These are phyloP conservation scores for Palloptera scutellata DNA, from an alignment of 2,888 invertebrate species.

Conservation along the genomic window DNA sequence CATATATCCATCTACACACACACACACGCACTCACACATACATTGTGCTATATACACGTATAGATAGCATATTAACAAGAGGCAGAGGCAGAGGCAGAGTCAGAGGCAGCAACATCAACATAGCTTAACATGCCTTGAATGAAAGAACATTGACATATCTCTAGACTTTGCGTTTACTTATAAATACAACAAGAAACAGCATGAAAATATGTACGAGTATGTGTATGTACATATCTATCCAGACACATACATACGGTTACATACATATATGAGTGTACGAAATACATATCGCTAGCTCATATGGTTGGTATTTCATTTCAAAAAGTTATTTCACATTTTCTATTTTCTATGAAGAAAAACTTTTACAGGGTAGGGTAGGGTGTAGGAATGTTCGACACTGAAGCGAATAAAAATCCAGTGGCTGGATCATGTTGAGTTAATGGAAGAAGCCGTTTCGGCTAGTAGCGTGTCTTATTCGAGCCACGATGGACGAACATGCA, in stretches of 20 bases:
- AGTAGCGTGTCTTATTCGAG: no score
- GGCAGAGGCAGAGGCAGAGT: not conserved
- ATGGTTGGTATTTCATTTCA: no score
- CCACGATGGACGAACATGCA: no score
- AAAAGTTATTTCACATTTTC: no score
- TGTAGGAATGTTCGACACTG: no score
- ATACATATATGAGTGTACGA: not conserved
- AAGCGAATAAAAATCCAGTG: no score
- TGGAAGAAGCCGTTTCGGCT: no score
- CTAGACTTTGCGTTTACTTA: no score
- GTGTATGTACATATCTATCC: not conserved
- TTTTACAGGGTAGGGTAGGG: no score
- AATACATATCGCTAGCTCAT: no score
- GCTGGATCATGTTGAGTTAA: no score
- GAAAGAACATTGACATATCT: slow-evolving; percentile 5
- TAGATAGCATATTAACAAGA: slow-evolving; percentile 1
- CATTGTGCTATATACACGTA: slow-evolving; percentile 14
- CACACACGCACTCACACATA: not conserved
- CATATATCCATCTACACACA: not conserved
- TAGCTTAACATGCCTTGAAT: not conserved
- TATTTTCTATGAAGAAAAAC: no score
- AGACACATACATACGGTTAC: not conserved
- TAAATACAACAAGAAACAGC: not conserved
- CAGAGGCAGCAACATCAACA: not conserved
- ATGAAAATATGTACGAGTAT: not conserved